These are phyloP conservation scores for Metopolophium dirhodum DNA, from an alignment of 1,140 invertebrate genomes.

Conservation along the genomic window DNA sequence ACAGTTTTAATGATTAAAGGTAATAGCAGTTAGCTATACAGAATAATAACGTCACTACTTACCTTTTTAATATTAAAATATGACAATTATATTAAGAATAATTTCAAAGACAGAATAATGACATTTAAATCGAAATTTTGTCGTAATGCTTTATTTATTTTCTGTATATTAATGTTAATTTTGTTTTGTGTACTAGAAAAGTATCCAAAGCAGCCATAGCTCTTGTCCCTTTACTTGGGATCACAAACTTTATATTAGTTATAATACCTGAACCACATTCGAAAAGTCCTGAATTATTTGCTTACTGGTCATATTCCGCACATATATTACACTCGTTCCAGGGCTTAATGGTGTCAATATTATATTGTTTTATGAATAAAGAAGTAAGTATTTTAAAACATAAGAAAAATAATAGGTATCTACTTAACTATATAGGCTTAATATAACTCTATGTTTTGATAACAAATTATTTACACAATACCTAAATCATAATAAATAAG, in stretches of 20 bases:
- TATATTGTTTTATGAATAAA: constrained; percentile 89
- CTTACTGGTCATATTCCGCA: constrained; percentile 79
- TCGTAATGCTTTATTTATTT: background rate
- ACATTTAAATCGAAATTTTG: background rate
- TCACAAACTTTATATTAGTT: constrained; percentile 73
- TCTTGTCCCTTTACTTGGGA: constrained; percentile 80
- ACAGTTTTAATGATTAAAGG: background rate
- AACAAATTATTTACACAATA: background rate
- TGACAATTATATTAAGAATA: too few species aligned
- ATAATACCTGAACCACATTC: constrained; percentile 75
- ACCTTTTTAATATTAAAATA: background rate
- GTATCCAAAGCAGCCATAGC: constrained; percentile 80
- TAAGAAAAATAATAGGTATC: background rate
- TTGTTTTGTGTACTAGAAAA: constrained; percentile 68
- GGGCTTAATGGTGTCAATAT: constrained; percentile 81
- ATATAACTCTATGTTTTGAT: background rate
- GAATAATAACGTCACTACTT: background rate
- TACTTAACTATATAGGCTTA: background rate
- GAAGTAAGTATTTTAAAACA: constrained; percentile 72
- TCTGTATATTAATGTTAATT: background rate
- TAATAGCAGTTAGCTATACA: background rate
- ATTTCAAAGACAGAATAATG: background rate
- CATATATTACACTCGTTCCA: constrained; percentile 85
- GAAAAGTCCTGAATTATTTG: constrained; percentile 73
- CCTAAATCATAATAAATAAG: background rate